These are phyloP conservation scores for Calycopis cecrops DNA, from an alignment of 1,140 invertebrate genomes.

Conservation along the genomic window DNA sequence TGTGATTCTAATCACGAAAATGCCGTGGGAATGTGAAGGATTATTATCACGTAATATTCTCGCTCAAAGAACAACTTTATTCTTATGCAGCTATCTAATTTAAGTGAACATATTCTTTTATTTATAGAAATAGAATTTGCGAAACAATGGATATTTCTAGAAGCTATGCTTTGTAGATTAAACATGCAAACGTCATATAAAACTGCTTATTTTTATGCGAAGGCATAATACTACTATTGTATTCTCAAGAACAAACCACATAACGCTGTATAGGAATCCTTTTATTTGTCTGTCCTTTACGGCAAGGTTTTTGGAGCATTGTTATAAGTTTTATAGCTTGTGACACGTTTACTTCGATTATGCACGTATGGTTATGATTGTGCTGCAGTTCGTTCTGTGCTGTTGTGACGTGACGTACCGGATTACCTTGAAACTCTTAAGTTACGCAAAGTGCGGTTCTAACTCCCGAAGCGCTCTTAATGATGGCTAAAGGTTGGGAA, in stretches of 20 bases:
- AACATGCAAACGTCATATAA: constrained; percentile 14
- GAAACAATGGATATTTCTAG: too few species aligned
- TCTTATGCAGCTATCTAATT: too few species aligned
- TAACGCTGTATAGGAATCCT: neutral
- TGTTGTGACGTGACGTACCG: constrained; percentile 37
- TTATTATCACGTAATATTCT: constrained; percentile 8
- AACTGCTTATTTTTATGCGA: constrained; percentile 9
- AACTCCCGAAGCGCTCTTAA: constrained; percentile 38
- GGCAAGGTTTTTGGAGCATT: constrained; percentile 11
- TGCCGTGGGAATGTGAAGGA: constrained; percentile 14
- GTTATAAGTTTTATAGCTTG: constrained; percentile 8
- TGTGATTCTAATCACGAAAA: constrained; percentile 22
- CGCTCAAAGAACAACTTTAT: neutral
- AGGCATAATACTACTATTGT: too few species aligned
- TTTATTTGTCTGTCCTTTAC: constrained; percentile 9
- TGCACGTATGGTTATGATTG: constrained; percentile 15
- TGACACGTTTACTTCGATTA: constrained; percentile 13
- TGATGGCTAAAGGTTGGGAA: constrained; percentile 36
- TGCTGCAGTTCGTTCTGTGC: constrained; percentile 28
- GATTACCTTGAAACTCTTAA: constrained; percentile 62
- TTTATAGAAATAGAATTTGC: too few species aligned
- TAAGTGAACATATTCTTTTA: too few species aligned
- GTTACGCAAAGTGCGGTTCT: constrained; percentile 51
- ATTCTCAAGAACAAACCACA: too few species aligned
- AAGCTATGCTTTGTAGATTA: too few species aligned